Evolutionary conservation across 1,140 invertebrate species (phyloP).

Genomic region (Hyles euphorbiae): DNA sequence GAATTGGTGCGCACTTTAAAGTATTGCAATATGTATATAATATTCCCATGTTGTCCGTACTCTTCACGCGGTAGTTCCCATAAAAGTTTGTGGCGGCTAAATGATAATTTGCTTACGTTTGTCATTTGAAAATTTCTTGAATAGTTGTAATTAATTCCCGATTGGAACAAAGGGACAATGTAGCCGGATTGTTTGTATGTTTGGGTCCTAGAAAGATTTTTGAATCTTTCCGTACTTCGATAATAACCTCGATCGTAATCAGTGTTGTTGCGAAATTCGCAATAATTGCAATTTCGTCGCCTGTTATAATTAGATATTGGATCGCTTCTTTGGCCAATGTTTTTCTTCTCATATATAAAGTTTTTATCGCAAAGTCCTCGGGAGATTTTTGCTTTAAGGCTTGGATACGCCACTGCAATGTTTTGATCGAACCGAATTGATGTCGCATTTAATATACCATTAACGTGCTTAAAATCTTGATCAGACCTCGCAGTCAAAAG

Average conservation of each 20-base stretch:
- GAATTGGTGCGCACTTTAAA: conserved; percentile 61
- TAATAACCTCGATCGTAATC: conserved; percentile 45
- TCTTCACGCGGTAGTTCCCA: not conserved
- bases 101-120: conserved; percentile 39
- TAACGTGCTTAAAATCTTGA: conserved; percentile 41
- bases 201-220: conserved; percentile 31
- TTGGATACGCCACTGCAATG: conserved; percentile 42
- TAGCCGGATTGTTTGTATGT: conserved; percentile 27
- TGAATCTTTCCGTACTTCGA: conserved; percentile 37
- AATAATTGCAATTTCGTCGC: not conserved
- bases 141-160: conserved; percentile 45
- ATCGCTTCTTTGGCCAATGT: conserved; percentile 8
- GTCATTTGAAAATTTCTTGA: conserved; percentile 40
- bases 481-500: conserved; percentile 40
- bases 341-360: conserved; percentile 39
- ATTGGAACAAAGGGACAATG: conserved; percentile 28
- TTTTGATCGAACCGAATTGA: conserved; percentile 58
- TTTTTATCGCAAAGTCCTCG: conserved; percentile 39
- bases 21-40: conserved; percentile 46
- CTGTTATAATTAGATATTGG: not conserved
- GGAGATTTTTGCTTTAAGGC: conserved; percentile 9
- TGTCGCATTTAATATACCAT: conserved; percentile 46
- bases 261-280: conserved; percentile 17
- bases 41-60: conserved; percentile 3
- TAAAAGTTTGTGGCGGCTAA: conserved; percentile 17